Conservation (phyloP, 1,140 invertebrate species). For the Magallana ariakensis region DNA sequence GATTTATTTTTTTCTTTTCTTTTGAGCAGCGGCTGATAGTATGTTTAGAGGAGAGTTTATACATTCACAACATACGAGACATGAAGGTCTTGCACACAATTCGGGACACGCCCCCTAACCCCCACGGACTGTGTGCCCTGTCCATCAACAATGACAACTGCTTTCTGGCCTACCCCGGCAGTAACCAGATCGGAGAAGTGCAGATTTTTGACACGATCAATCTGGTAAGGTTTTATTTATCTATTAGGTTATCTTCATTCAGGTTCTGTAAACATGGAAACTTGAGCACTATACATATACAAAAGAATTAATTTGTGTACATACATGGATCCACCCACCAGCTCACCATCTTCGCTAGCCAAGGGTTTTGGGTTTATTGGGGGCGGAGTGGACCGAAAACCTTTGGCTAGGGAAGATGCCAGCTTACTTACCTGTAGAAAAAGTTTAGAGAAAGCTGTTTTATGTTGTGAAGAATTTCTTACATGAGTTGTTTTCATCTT, state of each 20-base stretch:
- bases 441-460: too few species aligned
- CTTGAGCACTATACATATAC: too few species aligned
- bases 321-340: too few species aligned
- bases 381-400: too few species aligned
- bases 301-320: too few species aligned
- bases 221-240: constrained; percentile 85
- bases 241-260: neutral
- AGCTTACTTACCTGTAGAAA: too few species aligned
- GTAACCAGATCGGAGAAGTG: constrained; percentile 94
- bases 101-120: constrained; percentile 97
- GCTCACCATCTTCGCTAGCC: too few species aligned
- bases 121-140: constrained; percentile 93
- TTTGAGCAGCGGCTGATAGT: constrained; percentile 93
- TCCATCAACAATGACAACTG: constrained; percentile 93
- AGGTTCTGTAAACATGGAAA: too few species aligned
- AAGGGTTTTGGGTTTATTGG: too few species aligned
- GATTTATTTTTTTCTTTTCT: neutral
- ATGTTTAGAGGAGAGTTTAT: constrained; percentile 97
- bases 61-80: constrained; percentile 99
- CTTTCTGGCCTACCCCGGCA: constrained; percentile 98
- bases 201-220: constrained; percentile 99
- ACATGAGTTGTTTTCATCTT: too few species aligned
- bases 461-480: too few species aligned
- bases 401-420: too few species aligned
- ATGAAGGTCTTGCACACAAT: constrained; percentile 99